Percentiles rank a stretch among this genome's conserved stretches.
phyloP scores from a whole-genome alignment of 2,888 invertebrate genomes.

The Tryphoninae sp. region DNA sequence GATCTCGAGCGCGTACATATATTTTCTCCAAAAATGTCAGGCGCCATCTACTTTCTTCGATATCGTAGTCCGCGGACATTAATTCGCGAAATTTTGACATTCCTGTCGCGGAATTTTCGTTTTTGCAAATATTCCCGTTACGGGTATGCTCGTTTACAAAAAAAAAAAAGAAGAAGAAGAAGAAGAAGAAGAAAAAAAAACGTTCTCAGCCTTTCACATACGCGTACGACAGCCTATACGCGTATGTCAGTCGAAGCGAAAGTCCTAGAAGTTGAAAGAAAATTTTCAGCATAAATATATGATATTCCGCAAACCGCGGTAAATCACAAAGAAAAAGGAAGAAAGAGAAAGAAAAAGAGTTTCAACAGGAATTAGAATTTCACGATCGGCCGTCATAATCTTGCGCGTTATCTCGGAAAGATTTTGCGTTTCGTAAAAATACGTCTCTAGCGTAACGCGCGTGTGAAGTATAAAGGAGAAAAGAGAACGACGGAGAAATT shows the following conservation, averaged over 20 bases:
- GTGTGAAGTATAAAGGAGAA: background rate
- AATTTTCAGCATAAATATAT: background rate
- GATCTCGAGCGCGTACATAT: background rate
- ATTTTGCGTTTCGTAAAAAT: slow-evolving; percentile 19
- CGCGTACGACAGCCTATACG: too few species aligned
- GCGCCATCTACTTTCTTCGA: too few species aligned
- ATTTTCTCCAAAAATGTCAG: background rate
- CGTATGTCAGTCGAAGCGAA: background rate
- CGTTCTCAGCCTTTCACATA: too few species aligned
- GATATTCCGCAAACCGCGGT: background rate
- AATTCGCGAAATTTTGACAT: too few species aligned
- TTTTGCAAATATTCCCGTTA: too few species aligned
- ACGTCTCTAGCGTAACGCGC: background rate
- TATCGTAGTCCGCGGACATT: too few species aligned
- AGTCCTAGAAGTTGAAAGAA: background rate
- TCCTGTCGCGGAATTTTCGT: too few species aligned
- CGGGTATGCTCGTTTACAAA: too few species aligned
- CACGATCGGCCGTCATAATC: slow-evolving; percentile 3
- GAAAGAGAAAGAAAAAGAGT: background rate
- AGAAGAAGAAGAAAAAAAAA: too few species aligned
- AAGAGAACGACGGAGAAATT: background rate
- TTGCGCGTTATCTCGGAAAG: slow-evolving; percentile 41
- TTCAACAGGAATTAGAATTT: background rate
- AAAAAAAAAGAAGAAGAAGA: too few species aligned
- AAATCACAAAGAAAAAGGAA: background rate